Evolutionary conservation across 1,140 invertebrate genomes (phyloP).

Genomic region (Aleiodes sp.): DNA sequence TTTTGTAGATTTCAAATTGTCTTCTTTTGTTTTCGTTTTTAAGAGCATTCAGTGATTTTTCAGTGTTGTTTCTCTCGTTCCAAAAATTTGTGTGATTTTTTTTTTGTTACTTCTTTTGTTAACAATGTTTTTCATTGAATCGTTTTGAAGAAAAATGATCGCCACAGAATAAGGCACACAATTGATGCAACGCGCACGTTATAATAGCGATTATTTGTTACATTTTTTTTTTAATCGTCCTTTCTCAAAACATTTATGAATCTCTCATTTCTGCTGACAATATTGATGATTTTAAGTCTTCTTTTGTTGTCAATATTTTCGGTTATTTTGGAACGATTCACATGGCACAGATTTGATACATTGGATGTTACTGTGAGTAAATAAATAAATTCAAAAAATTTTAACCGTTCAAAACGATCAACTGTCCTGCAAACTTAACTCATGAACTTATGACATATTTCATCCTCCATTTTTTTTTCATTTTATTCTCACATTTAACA

Average conservation of each 20-base stretch:
- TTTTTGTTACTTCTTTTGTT: constrained; percentile 2
- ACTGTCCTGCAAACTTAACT: not conserved
- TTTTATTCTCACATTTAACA: too few species aligned
- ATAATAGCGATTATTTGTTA: constrained; percentile 51
- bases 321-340: constrained; percentile 5
- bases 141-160: constrained; percentile 61
- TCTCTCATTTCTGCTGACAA: constrained; percentile 19
- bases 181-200: constrained; percentile 64
- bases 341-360: constrained; percentile 11
- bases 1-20: not conserved
- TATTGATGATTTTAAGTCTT: not conserved
- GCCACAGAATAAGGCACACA: constrained; percentile 67
- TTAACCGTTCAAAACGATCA: too few species aligned
- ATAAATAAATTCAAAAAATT: not conserved
- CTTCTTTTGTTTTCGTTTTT: not conserved
- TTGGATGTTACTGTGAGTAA: not conserved
- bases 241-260: constrained; percentile 24
- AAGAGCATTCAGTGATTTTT: too few species aligned
- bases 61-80: not conserved
- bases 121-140: constrained; percentile 45
- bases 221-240: constrained; percentile 31
- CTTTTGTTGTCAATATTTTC: not conserved
- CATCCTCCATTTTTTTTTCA: not conserved
- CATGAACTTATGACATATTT: not conserved
- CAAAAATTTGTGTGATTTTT: constrained; percentile 7